Conservation (phyloP, 2,797 vertebrate species). For the Lepus townsendii region DNA sequence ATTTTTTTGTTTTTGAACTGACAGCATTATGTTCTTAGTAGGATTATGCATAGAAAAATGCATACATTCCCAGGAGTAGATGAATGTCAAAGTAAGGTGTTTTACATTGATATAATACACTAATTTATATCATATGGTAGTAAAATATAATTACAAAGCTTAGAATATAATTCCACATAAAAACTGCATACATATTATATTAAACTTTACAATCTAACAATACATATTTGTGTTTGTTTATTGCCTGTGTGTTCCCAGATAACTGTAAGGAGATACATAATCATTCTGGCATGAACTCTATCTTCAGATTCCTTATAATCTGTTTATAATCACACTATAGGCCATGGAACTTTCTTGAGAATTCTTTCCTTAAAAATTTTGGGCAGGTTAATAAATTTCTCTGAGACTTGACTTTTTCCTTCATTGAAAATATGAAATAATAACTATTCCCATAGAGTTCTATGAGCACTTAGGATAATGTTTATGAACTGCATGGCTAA, state of each 20-base stretch:
- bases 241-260: not conserved
- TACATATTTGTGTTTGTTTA: not conserved
- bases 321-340: not conserved
- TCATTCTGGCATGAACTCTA: not conserved
- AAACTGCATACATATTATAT: not conserved
- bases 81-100: not conserved
- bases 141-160: not conserved
- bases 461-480: not conserved
- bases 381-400: not conserved
- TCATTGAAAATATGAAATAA: not conserved
- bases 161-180: not conserved
- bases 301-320: not conserved
- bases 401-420: constrained; percentile 30
- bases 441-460: constrained; percentile 3
- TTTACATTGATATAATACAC: not conserved
- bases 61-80: not conserved
- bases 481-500: not conserved
- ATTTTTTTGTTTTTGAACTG: not conserved
- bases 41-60: not conserved
- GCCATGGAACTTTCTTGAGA: not conserved
- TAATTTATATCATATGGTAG: not conserved
- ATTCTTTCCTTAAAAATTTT: not conserved
- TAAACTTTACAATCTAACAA: not conserved
- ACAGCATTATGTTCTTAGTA: not conserved
- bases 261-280: not conserved